Conservation (phyloP, 2,888 invertebrate genomes). For the Xylophagus ater region DNA sequence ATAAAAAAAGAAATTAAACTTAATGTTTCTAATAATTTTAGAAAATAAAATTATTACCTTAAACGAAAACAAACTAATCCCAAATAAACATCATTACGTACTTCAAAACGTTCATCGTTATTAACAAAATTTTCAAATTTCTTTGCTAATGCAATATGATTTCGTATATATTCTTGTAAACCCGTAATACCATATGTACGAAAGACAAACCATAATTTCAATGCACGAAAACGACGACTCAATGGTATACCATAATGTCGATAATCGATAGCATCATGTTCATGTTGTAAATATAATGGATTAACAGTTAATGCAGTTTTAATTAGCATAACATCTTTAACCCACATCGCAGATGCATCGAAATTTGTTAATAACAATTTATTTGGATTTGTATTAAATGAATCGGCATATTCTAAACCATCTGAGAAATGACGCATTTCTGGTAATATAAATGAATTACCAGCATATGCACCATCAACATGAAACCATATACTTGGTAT, state of each 20-base stretch:
- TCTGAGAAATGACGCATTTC: constrained; percentile 57
- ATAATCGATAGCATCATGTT: constrained; percentile 61
- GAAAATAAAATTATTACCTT: constrained; percentile 23
- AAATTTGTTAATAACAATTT: constrained; percentile 79
- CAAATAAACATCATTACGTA: constrained; percentile 61
- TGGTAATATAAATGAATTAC: constrained; percentile 74
- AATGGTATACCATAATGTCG: constrained; percentile 82
- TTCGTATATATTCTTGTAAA: constrained; percentile 71
- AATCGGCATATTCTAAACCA: constrained; percentile 65
- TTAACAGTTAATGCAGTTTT: constrained; percentile 78
- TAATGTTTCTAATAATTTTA: neutral
- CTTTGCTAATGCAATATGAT: constrained; percentile 68
- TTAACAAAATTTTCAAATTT: constrained; percentile 58
- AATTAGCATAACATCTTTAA: constrained; percentile 58
- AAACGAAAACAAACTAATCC: constrained; percentile 72
- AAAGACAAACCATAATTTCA: constrained; percentile 82
- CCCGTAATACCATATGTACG: constrained; percentile 71
- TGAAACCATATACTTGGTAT: constrained; percentile 68
- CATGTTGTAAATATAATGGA: constrained; percentile 74
- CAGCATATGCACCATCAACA: constrained; percentile 81
- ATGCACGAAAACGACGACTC: constrained; percentile 69
- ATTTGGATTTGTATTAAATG: constrained; percentile 81
- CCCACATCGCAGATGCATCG: constrained; percentile 81
- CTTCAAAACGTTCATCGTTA: constrained; percentile 61
- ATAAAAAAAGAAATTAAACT: neutral